Percentiles rank a stretch among this genome's conserved stretches.
phyloP scores from a whole-genome alignment of 2,888 invertebrate genomes.

The Xylophagus ater region DNA sequence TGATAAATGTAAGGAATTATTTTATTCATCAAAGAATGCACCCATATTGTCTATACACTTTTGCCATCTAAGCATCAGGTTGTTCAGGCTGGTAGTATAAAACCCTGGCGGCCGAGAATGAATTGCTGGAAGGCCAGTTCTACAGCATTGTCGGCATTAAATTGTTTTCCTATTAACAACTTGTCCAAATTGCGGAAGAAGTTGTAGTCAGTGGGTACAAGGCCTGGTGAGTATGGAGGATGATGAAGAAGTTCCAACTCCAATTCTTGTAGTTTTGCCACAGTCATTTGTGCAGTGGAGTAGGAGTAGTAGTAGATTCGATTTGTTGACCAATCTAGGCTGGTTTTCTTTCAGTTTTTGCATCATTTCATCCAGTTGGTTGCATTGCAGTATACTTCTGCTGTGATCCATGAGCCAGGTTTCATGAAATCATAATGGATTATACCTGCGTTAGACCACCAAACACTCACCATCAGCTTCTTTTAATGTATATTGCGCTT shows the following conservation, averaged over 20 bases:
- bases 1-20: conserved; percentile 4
- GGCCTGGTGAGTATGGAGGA: no score
- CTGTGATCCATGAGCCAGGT: conserved; percentile 4
- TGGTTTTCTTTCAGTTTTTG: no score
- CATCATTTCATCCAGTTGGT: conserved; percentile 7
- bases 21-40: conserved; percentile 8
- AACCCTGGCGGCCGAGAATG: conserved; percentile 1
- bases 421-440: conserved; percentile 6
- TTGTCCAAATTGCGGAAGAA: no score
- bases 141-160: conserved; percentile 6
- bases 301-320: conserved; percentile 1
- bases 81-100: conserved; percentile 3
- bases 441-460: no score
- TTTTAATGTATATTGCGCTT: conserved; percentile 4
- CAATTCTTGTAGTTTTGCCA: no score
- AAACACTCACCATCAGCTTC: no score
- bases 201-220: conserved; percentile 6
- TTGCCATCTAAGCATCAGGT: conserved; percentile 5
- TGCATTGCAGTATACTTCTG: conserved; percentile 3
- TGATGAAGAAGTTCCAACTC: no score
- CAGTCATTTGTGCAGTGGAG: conserved; percentile 4
- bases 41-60: conserved; percentile 2
- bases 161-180: conserved; percentile 3
- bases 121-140: conserved; percentile 8
- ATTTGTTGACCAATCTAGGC: conserved; percentile 4